Evolutionary conservation across 2,888 invertebrate genomes (phyloP).

Genomic region (Allolobophora icterica): DNA sequence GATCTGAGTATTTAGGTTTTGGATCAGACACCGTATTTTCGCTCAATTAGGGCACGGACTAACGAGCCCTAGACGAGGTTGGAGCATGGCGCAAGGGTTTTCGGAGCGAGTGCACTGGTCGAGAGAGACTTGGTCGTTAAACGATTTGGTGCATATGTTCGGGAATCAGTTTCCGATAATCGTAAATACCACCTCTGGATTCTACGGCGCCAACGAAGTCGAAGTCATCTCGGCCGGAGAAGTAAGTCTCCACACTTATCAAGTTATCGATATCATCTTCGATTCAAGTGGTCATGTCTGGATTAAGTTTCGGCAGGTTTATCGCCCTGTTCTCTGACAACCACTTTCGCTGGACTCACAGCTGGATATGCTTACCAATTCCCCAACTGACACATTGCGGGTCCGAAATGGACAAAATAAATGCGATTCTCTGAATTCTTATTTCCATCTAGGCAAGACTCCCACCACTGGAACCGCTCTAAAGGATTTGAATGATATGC

Average conservation of each 20-base stretch:
- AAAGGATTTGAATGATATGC: not conserved
- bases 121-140: not conserved
- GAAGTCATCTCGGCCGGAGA: not conserved
- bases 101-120: not conserved
- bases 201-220: conserved; percentile 12
- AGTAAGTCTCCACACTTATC: not conserved
- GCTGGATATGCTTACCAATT: too few relatives aligned
- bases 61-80: not conserved
- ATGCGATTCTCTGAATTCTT: not conserved
- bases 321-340: not conserved
- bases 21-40: not conserved
- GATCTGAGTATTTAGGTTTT: not conserved
- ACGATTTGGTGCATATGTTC: not conserved
- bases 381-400: not conserved
- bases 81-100: not conserved
- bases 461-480: not conserved
- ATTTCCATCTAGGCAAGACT: not conserved
- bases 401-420: not conserved
- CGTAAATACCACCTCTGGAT: not conserved
- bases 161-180: not conserved
- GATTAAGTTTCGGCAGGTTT: not conserved
- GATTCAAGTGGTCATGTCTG: not conserved
- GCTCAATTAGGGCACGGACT: not conserved
- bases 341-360: too few relatives aligned
- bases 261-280: not conserved